A percentile compares a stretch with the other conserved stretches of the same genome.
Conservation (phyloP, 2,113 vertebrate genomes). For the Scartelaos histophorus region DNA sequence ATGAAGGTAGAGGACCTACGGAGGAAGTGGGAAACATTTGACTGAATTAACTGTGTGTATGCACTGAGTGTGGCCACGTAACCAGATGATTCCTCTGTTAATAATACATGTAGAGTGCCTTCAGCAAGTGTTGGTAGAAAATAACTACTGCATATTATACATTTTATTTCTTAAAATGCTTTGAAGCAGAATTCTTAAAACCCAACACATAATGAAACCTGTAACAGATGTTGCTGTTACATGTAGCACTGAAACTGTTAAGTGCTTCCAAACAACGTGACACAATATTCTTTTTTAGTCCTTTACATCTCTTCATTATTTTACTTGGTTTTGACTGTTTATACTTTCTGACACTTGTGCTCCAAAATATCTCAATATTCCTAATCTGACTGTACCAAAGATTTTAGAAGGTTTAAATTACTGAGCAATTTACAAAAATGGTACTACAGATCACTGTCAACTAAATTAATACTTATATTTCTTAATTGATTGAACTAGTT, state of each 20-base stretch:
- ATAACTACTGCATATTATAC: background rate
- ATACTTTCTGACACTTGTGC: background rate
- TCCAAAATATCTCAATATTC: background rate
- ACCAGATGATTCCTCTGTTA: slow-evolving; percentile 26
- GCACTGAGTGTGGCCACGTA: slow-evolving; percentile 4
- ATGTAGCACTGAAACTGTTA: background rate
- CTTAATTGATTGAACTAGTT: background rate
- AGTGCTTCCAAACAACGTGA: background rate
- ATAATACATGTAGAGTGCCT: slow-evolving; percentile 39
- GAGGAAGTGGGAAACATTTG: slow-evolving; percentile 94
- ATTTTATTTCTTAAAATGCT: background rate
- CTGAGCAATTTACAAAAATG: background rate
- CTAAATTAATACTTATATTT: background rate
- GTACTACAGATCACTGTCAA: background rate
- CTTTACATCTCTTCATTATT: background rate
- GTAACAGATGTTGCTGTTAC: background rate
- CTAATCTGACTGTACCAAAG: background rate
- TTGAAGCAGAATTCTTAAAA: background rate
- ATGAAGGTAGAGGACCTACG: slow-evolving; percentile 88
- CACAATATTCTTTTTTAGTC: background rate
- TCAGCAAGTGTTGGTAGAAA: slow-evolving; percentile 7
- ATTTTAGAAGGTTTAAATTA: background rate
- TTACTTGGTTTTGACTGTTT: background rate
- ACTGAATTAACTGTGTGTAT: slow-evolving; percentile 62
- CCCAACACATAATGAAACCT: background rate